Percentiles rank a stretch among this genome's conserved stretches.
Conservation (phyloP, 2,113 vertebrate species). For the Psammodynastes pulverulentus region DNA sequence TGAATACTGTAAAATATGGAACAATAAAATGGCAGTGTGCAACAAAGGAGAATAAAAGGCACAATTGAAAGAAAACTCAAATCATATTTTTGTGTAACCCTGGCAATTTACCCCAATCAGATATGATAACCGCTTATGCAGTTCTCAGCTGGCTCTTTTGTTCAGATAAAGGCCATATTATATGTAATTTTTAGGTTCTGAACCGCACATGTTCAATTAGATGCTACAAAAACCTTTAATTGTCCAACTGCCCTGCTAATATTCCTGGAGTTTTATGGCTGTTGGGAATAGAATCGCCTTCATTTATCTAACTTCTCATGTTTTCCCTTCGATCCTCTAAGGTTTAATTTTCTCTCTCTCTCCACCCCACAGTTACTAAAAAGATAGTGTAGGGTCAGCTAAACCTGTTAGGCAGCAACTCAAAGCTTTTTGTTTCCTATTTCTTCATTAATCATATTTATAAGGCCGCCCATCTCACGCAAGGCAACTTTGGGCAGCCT, state of each 20-base stretch:
- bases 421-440: not conserved
- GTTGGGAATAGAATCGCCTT: not conserved
- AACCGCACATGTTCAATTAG: not conserved
- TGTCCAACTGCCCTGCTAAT: not conserved
- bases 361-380: too few species aligned
- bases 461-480: not conserved
- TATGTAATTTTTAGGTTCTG: not conserved
- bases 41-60: not conserved
- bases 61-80: not conserved
- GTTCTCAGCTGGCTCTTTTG: not conserved
- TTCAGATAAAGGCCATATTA: not conserved
- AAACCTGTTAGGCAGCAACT: not conserved
- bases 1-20: not conserved
- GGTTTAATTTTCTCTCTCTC: not conserved
- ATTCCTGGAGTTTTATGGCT: not conserved
- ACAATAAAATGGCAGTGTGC: not conserved
- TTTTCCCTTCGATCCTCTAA: not conserved
- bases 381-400: not conserved
- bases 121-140: not conserved
- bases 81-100: not conserved
- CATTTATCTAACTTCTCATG: not conserved
- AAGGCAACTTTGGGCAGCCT: not conserved
- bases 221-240: not conserved
- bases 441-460: not conserved
- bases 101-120: not conserved